phyloP scores from a whole-genome alignment of 2,888 invertebrate genomes.

The Microplitis manilae region DNA sequence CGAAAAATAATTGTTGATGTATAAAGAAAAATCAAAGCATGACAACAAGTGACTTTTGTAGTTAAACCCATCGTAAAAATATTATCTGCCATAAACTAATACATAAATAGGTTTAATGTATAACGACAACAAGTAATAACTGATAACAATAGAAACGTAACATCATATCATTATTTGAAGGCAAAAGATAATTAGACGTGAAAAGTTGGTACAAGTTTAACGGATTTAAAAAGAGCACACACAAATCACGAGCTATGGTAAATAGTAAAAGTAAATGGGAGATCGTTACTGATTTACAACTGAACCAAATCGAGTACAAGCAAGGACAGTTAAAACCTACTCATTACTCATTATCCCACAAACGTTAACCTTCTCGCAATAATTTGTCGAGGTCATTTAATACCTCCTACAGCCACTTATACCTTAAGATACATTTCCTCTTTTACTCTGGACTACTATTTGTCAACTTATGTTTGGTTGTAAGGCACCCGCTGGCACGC shows the following conservation, averaged over 20 bases:
- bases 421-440: background rate
- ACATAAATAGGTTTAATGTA: conserved; percentile 61
- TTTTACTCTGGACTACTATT: background rate
- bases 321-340: conserved; percentile 3
- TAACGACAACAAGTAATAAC: conserved; percentile 65
- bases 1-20: conserved; percentile 3
- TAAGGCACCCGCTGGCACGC: conserved; percentile 61
- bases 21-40: background rate
- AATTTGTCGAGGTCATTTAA: conserved; percentile 27
- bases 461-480: background rate
- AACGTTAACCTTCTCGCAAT: conserved; percentile 19
- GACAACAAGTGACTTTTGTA: background rate
- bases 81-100: conserved; percentile 60
- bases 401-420: background rate
- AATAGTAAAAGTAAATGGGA: conserved; percentile 9
- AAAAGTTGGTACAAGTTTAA: conserved; percentile 7
- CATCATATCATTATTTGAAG: conserved; percentile 10
- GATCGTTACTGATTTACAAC: conserved; percentile 41
- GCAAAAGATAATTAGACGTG: background rate
- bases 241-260: background rate
- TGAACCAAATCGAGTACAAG: conserved; percentile 15
- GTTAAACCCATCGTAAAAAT: background rate
- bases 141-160: conserved; percentile 54
- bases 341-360: conserved; percentile 15
- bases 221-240: background rate